Evolutionary conservation across 2,797 vertebrate genomes (phyloP).

Genomic region (Aeoliscus strigatus): DNA sequence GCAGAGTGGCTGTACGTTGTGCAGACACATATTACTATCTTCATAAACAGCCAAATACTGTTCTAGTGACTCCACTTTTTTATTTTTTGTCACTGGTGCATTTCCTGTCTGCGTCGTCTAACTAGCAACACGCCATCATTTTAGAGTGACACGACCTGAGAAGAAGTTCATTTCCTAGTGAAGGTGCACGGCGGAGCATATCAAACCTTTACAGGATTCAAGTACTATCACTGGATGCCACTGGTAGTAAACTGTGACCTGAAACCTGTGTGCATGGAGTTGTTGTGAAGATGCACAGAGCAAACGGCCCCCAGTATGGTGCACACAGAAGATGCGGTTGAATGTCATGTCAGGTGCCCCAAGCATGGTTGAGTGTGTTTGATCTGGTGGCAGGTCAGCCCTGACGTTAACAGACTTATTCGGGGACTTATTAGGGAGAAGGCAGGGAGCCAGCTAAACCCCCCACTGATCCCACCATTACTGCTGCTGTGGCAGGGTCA

Average conservation of each 20-base stretch:
- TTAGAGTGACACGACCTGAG: too few relatives aligned
- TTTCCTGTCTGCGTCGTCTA: too few relatives aligned
- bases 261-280: conserved; percentile 8
- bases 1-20: too few relatives aligned
- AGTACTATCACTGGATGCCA: conserved; percentile 28
- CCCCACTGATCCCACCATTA: conserved; percentile 73
- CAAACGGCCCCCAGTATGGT: neutral
- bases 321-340: conserved; percentile 22
- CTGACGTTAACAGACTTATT: conserved; percentile 75
- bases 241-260: conserved; percentile 3
- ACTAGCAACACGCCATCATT: too few relatives aligned
- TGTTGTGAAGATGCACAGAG: neutral
- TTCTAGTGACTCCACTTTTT: too few relatives aligned
- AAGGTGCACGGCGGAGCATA: too few relatives aligned
- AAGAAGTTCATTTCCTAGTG: too few relatives aligned
- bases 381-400: conserved; percentile 61
- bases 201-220: conserved; percentile 48
- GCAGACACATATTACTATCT: too few relatives aligned
- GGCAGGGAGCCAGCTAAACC: conserved; percentile 61
- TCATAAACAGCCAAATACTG: too few relatives aligned
- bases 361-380: conserved; percentile 51
- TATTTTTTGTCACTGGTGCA: too few relatives aligned
- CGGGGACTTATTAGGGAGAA: conserved; percentile 69
- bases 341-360: conserved; percentile 47
- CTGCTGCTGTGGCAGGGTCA: conserved; percentile 59